Base-by-base conservation (phyloP, 2,797 vertebrate genomes). In the Lophius americanus region DNA sequence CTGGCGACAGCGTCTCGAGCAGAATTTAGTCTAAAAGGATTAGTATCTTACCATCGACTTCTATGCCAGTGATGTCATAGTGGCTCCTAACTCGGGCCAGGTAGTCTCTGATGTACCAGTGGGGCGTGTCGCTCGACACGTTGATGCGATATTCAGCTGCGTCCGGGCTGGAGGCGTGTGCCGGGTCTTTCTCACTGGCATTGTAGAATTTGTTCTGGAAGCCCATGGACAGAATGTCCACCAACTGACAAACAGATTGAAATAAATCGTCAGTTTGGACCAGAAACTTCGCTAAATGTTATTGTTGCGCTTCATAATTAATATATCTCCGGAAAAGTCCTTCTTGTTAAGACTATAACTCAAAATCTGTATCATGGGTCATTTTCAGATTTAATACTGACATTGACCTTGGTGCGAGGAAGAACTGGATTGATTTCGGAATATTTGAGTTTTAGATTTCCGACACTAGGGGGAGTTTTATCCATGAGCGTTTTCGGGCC, bases 51-150 rank as follows among this genome's bases (percentile, higher is more conserved):
- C 94, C 95, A 52, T 89, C 85, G 12, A 95, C 93, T 7, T 87
- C 82, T 7, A 90, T 51, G 0, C 49, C 9, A 0, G 23, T 49
- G 61, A 95, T 90, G 66, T 70, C 50, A 12, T 92, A 93, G 78
- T 88, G 75, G 41, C 51, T 68, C 68, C 91, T 87, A 67, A 91
- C 84, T 66, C 93, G 81, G 60, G 62, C 78, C 67, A 95, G 78
- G 81, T 94, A 95, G 79, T 95, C 95, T 83, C 84, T 88, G 68
- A 95, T 81, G 72, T 94, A 95, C 94, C 94, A 95, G 86, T 95
- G 92, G 0, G 94, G 94, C 0, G 94, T 95, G 81, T 95, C 95
- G 33, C 92, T 95, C 74, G 95, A 95, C 77, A 95, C 76, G 10
- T 90, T 93, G 67, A 95, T 85, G 9, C 89, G 90, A 81, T 93